Percentiles rank a stretch among this genome's conserved stretches.
phyloP scores from a whole-genome alignment of 2,888 invertebrate species.

The Calliopum simillimum region DNA sequence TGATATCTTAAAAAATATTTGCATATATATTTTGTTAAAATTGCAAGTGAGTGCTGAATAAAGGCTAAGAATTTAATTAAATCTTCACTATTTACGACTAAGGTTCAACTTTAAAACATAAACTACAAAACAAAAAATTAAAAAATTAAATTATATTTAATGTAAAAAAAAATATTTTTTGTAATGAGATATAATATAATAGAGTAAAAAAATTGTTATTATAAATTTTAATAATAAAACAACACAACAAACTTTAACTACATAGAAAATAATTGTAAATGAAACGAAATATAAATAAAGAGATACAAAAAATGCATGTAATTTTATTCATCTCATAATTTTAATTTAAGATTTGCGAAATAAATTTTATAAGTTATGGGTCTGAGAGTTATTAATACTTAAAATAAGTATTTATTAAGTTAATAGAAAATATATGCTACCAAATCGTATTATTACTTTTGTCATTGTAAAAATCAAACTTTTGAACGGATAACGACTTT shows the following conservation, averaged over 20 bases:
- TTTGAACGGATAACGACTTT: too few species aligned
- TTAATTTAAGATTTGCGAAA: too few species aligned
- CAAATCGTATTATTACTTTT: too few species aligned
- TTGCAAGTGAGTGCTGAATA: background rate
- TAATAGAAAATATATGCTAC: too few species aligned
- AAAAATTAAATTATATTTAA: slow-evolving; percentile 1
- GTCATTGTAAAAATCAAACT: too few species aligned
- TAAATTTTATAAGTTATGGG: too few species aligned
- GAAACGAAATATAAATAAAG: slow-evolving; percentile 25
- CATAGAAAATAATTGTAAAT: slow-evolving; percentile 15
- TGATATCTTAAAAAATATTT: background rate
- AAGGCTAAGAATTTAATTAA: background rate
- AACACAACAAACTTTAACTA: background rate
- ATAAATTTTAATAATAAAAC: background rate
- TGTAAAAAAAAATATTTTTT: slow-evolving; percentile 26
- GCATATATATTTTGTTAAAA: background rate
- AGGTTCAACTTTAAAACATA: background rate
- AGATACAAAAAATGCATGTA: background rate
- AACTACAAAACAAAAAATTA: background rate
- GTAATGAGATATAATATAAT: slow-evolving; percentile 28
- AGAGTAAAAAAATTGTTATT: slow-evolving; percentile 10
- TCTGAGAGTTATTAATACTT: too few species aligned
- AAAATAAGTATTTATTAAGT: too few species aligned
- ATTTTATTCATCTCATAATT: too few species aligned
- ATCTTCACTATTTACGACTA: too few species aligned